Evolutionary conservation across 35 echinoderm and acorn worm species (phyloP).

Genomic region (Eucidaris tribuloides): DNA sequence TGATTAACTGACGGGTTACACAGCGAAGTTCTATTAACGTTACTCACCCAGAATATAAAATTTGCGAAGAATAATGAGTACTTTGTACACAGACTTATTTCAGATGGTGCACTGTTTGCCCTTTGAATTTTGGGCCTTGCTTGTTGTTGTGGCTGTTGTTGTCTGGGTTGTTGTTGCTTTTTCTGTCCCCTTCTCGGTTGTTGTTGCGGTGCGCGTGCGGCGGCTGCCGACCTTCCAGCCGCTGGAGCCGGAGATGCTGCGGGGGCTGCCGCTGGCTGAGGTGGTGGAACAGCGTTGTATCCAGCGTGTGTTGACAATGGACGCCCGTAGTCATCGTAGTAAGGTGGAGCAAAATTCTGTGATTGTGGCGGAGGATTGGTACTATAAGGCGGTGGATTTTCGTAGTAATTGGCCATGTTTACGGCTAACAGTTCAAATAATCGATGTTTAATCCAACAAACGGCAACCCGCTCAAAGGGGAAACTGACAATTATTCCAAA

Average conservation of each 20-base stretch:
- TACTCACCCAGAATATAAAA: constrained; percentile 69
- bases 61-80: constrained; percentile 54
- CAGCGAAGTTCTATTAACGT: no score
- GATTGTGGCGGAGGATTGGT: constrained; percentile 7
- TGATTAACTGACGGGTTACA: no score
- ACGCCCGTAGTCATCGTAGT: neutral
- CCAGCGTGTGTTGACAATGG: neutral
- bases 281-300: neutral
- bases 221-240: neutral
- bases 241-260: neutral
- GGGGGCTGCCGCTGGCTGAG: neutral
- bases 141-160: constrained; percentile 32
- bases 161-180: constrained; percentile 1
- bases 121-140: constrained; percentile 23
- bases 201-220: neutral
- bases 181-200: neutral
- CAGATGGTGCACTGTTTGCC: neutral
- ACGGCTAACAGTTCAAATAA: no score
- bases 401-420: constrained; percentile 22
- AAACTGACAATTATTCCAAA: no score
- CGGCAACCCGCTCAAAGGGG: no score
- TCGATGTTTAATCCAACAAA: no score
- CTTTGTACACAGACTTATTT: constrained; percentile 57
- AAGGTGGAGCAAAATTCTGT: neutral
- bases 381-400: constrained; percentile 13